phyloP scores from a whole-genome alignment of 2,113 vertebrate genomes.

The Grammomys surdaster region DNA sequence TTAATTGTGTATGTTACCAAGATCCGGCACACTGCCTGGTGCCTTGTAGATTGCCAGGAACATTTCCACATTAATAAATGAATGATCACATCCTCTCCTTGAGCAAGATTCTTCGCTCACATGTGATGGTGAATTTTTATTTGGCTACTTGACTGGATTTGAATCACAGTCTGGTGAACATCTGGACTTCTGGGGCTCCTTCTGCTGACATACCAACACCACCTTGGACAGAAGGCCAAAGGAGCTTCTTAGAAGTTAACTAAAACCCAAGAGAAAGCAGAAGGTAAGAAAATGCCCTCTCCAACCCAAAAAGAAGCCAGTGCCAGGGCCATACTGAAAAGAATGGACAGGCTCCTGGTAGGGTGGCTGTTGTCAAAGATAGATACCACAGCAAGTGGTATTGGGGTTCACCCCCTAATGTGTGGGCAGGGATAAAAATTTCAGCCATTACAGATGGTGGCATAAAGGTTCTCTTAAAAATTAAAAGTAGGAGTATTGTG shows the following conservation, averaged over 20 bases:
- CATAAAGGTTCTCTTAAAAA: not conserved
- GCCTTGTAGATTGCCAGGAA: not conserved
- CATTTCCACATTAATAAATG: not conserved
- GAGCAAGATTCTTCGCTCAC: not conserved
- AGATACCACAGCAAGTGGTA: not conserved
- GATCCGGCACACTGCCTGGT: not conserved
- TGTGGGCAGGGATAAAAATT: not conserved
- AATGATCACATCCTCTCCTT: not conserved
- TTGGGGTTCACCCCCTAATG: not conserved
- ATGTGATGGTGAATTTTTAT: not conserved
- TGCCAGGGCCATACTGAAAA: not conserved
- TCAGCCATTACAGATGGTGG: not conserved
- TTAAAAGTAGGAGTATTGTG: not conserved
- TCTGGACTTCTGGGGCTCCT: not conserved
- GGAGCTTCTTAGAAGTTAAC: not conserved
- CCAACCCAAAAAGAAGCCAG: not conserved
- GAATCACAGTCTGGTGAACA: not conserved
- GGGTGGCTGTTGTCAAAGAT: not conserved
- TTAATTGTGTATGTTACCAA: not conserved
- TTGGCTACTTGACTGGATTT: not conserved
- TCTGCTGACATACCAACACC: not conserved
- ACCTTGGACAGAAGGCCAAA: not conserved
- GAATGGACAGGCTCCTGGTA: not conserved
- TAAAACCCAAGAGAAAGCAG: not conserved
- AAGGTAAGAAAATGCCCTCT: not conserved